phyloP scores from a whole-genome alignment of 2,113 vertebrate genomes.

The Elachura formosa region DNA sequence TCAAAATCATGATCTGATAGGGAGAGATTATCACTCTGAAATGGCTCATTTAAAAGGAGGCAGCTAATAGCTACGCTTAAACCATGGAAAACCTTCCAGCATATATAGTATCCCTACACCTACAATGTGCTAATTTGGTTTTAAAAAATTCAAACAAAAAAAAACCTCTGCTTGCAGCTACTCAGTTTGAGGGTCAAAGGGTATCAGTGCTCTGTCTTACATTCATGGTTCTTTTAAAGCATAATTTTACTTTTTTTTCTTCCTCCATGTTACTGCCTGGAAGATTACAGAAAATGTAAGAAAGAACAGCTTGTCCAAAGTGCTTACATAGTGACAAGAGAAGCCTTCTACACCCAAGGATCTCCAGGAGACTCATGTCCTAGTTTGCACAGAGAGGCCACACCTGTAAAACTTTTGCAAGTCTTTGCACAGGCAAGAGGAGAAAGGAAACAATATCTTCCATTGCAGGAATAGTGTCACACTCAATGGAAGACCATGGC shows the following conservation, averaged over 20 bases:
- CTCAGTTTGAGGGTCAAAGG: neutral
- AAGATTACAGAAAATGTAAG: neutral
- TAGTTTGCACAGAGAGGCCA: neutral
- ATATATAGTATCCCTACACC: neutral
- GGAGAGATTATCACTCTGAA: constrained; percentile 2
- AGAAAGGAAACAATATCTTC: neutral
- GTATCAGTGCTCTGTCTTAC: neutral
- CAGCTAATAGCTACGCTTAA: neutral
- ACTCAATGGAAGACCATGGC: fast-evolving
- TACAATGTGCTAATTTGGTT: neutral
- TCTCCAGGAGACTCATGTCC: neutral
- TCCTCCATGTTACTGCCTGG: neutral
- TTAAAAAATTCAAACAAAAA: neutral
- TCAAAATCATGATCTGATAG: constrained; percentile 9
- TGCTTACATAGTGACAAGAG: neutral
- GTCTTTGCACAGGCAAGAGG: neutral
- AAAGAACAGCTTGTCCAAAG: neutral
- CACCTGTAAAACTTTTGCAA: fast-evolving
- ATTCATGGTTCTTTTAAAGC: neutral
- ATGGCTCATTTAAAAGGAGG: neutral
- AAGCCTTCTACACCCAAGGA: neutral
- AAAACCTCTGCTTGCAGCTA: neutral
- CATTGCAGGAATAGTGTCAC: neutral
- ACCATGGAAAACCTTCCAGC: neutral
- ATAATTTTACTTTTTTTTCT: neutral